These are phyloP conservation scores for Malurus melanocephalus DNA, from an alignment of 2,113 vertebrate species.

Conservation along the genomic window DNA sequence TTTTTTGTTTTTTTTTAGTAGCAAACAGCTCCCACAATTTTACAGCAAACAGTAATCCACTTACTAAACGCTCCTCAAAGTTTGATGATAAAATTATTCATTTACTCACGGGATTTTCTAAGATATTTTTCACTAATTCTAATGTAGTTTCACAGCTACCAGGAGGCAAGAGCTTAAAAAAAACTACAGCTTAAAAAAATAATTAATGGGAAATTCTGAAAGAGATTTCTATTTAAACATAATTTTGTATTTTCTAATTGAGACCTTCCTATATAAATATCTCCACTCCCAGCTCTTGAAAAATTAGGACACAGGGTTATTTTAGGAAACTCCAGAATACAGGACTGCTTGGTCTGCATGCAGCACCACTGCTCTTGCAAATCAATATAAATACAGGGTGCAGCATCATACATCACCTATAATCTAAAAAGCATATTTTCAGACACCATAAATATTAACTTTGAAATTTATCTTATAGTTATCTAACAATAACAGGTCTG, in stretches of 20 bases:
- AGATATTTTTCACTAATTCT: neutral
- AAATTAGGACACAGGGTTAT: constrained; percentile 2
- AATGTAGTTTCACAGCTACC: neutral
- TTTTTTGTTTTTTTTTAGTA: neutral
- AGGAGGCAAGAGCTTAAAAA: neutral
- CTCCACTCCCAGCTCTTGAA: neutral
- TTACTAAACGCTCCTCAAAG: neutral
- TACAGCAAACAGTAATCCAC: neutral
- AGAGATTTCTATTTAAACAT: neutral
- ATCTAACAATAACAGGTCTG: neutral
- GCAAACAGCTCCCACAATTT: neutral
- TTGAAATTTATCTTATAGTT: neutral
- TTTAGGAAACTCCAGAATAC: neutral
- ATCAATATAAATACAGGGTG: neutral
- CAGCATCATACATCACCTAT: neutral
- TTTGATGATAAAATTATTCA: neutral
- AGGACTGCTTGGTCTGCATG: neutral
- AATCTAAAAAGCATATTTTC: neutral
- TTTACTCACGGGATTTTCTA: neutral
- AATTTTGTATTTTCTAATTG: neutral
- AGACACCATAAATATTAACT: neutral
- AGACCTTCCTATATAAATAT: neutral
- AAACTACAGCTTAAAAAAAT: neutral
- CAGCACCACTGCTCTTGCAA: neutral
- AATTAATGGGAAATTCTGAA: neutral